Evolutionary conservation across 2,888 invertebrate species (phyloP).

Genomic region (Cataglyphis albicans): DNA sequence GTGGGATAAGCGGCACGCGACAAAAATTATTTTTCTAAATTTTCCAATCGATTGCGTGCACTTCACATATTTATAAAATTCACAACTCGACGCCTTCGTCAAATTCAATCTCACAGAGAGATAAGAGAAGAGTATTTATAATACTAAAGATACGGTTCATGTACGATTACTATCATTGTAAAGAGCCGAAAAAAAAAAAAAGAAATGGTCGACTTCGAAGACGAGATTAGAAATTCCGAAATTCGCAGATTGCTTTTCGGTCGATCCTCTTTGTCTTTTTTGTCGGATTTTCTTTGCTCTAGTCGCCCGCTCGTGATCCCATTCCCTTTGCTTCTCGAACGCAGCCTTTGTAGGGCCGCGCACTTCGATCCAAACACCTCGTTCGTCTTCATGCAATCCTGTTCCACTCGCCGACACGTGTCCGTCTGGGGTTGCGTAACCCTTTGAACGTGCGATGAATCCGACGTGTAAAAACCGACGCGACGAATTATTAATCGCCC

Average conservation of each 20-base stretch:
- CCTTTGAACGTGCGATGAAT: constrained; percentile 64
- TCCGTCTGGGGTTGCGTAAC: constrained; percentile 77
- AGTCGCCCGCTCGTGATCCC: not conserved
- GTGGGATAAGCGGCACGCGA: not conserved
- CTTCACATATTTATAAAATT: not conserved
- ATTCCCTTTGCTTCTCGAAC: not conserved
- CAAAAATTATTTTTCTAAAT: not conserved
- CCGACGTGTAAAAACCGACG: not conserved
- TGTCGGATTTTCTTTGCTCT: not conserved
- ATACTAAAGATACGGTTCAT: not conserved
- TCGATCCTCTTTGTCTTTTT: not conserved
- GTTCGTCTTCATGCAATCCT: constrained; percentile 75
- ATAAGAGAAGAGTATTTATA: not conserved
- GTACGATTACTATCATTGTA: not conserved
- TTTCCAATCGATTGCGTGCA: not conserved
- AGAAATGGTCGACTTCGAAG: not conserved
- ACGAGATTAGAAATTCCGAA: not conserved
- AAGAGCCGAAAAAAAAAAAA: not conserved
- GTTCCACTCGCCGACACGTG: constrained; percentile 80
- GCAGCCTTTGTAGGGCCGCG: constrained; percentile 30
- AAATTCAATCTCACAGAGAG: not conserved
- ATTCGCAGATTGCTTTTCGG: not conserved
- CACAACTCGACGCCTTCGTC: not conserved
- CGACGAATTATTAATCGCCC: constrained; percentile 2
- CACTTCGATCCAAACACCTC: constrained; percentile 50